Base-by-base conservation (phyloP, 2,113 vertebrate species). In the Sinocyclocheilus anshuiensis region DNA sequence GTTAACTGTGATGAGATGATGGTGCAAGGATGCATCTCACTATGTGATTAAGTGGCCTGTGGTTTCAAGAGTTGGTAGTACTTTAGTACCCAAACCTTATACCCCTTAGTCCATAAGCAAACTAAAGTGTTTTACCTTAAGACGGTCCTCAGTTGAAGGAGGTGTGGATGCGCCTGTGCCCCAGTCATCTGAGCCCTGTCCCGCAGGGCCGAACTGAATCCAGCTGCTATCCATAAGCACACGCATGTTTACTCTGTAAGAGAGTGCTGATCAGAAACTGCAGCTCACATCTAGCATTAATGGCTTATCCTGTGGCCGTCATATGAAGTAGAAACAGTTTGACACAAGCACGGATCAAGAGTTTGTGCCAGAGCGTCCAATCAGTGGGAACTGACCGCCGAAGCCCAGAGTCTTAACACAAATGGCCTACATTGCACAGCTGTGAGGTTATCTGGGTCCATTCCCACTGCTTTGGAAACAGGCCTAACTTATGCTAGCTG, bases 401-500 rank as follows among this genome's bases (percentile, higher is more conserved):
- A 69, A 33, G 26, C 65, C 74, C 18, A 24, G 42, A 76, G 4
- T 77, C 76, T 55, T 55, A 77, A 77, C 48, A 55, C 76, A 18
- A 77, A 50, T 77, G 76, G 76, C 76, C 76, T 55, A 77, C 26
- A 77, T 55, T 12, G 45, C 75, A 77, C 76, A 77, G 74, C 76
- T 55, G 50, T 33, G 76, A 33, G 50, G 50, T 33, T 24, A 77
- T 22, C 13, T 11, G 26, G 50, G 76, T 20, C 16, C 22, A 76
- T 24, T 48, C 36, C 18, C 1, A 75, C 12, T 42, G 72, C 72
- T 76, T 50, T 26, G 42, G n/a, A 48, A 50, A 50, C 4, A 24
- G 11, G 2, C 39, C 22, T 48, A 75, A 24, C 11, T 45, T 48
- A 12, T 33, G 8, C 33, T 72, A 12, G 9, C 29, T 69, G 36